Conservation (phyloP, 2,888 invertebrate genomes). For the Perizoma affinitatum region DNA sequence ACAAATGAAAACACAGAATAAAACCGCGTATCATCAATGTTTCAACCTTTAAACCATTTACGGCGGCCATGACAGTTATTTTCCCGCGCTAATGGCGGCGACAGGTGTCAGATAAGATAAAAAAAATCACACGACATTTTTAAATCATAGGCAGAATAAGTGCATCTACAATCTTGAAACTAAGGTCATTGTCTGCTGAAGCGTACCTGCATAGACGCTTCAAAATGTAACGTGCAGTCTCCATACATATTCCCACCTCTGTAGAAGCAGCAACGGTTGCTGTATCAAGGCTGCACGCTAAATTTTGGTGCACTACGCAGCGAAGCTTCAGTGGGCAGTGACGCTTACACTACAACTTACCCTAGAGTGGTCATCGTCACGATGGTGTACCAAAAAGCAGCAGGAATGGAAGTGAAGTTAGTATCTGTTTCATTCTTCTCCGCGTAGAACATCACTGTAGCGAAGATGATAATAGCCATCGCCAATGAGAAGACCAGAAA, state of each 20-base stretch:
- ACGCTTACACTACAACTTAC: conserved; percentile 86
- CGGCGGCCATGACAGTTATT: conserved; percentile 71
- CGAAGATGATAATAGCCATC: conserved; percentile 99
- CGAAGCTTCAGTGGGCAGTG: conserved; percentile 25
- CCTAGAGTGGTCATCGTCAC: conserved; percentile 99
- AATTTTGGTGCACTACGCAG: conserved; percentile 29
- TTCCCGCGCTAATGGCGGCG: conserved; percentile 73
- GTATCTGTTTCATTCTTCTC: conserved; percentile 99
- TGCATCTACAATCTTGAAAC: conserved; percentile 12
- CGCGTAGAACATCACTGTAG: conserved; percentile 99
- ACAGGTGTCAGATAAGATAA: conserved; percentile 68
- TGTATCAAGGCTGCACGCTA: conserved; percentile 26
- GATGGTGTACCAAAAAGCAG: conserved; percentile 99
- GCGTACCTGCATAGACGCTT: conserved; percentile 30
- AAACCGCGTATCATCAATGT: conserved; percentile 53
- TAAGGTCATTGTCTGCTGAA: conserved; percentile 28
- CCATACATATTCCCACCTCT: conserved; percentile 20
- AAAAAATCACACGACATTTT: conserved; percentile 16
- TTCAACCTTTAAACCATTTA: conserved; percentile 61
- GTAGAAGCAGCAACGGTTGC: conserved; percentile 14
- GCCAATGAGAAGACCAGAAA: conserved; percentile 99
- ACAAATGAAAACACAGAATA: conserved; percentile 49
- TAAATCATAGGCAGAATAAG: conserved; percentile 7
- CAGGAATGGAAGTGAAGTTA: conserved; percentile 99
- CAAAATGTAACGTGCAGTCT: conserved; percentile 29